phyloP scores from a whole-genome alignment of 2,113 vertebrate species.

The Phrynocephalus versicolor region DNA sequence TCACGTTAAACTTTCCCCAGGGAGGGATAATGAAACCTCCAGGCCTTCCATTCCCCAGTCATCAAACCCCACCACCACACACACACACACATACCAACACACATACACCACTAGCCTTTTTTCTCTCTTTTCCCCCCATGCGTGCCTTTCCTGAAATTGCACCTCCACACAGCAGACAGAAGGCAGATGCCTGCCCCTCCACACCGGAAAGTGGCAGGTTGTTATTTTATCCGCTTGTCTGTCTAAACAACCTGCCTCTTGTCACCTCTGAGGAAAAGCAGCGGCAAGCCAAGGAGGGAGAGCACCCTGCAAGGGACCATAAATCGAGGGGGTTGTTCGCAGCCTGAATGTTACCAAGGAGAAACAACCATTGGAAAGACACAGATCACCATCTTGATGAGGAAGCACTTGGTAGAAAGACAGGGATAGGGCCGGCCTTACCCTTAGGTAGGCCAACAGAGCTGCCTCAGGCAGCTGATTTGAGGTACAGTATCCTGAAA shows the following conservation, averaged over 20 bases:
- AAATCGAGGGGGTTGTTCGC: background rate
- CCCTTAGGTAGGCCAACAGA: background rate
- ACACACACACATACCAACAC: too few species aligned
- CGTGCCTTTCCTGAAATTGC: background rate
- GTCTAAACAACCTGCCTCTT: background rate
- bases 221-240: background rate
- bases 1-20: constrained; percentile 11
- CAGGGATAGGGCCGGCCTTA: background rate
- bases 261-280: background rate
- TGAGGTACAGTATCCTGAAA: background rate
- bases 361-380: background rate
- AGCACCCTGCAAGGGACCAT: background rate
- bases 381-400: background rate
- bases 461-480: background rate
- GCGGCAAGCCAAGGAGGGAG: background rate
- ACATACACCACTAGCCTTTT: background rate
- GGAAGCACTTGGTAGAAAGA: background rate
- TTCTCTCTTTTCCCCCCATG: background rate
- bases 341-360: background rate
- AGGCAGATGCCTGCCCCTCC: background rate
- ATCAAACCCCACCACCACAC: too few species aligned
- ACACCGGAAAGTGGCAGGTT: background rate
- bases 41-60: background rate
- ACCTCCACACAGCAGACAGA: background rate
- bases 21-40: constrained; percentile 7